A percentile compares a stretch with the other conserved stretches of the same genome.
phyloP scores from a whole-genome alignment of 2,797 vertebrate species.

The Coregonus ussuriensis region DNA sequence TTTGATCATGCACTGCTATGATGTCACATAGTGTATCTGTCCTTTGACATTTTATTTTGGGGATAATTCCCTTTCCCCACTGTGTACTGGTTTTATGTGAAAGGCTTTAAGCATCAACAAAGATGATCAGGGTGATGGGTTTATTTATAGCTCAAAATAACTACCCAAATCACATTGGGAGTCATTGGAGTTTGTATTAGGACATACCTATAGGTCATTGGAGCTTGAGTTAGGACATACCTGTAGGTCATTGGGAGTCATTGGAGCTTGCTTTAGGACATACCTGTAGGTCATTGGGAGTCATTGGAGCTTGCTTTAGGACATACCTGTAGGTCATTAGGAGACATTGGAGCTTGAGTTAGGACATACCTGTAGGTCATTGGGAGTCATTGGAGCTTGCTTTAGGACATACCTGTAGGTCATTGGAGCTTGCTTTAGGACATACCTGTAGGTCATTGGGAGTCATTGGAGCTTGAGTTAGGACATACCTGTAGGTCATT shows the following conservation, averaged over 20 bases:
- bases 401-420: no score
- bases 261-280: no score
- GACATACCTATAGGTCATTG: not conserved
- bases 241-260: not conserved
- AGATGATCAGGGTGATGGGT: not conserved
- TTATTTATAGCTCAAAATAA: not conserved
- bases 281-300: not conserved
- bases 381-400: not conserved
- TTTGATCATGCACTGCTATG: not conserved
- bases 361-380: no score
- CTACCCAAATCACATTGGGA: not conserved
- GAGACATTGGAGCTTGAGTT: no score
- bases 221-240: not conserved
- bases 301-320: no score
- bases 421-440: not conserved
- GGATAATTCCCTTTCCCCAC: not conserved
- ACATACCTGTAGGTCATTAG: not conserved
- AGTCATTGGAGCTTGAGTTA: no score
- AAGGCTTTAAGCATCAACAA: not conserved
- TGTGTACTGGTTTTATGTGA: not conserved
- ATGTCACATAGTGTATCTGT: not conserved
- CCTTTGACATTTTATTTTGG: not conserved
- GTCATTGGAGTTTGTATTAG: not conserved
- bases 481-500: not conserved
- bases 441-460: not conserved